These are phyloP conservation scores for Scaptodrosophila lebanonensis DNA, from an alignment of 1,140 invertebrate genomes.

Conservation along the genomic window DNA sequence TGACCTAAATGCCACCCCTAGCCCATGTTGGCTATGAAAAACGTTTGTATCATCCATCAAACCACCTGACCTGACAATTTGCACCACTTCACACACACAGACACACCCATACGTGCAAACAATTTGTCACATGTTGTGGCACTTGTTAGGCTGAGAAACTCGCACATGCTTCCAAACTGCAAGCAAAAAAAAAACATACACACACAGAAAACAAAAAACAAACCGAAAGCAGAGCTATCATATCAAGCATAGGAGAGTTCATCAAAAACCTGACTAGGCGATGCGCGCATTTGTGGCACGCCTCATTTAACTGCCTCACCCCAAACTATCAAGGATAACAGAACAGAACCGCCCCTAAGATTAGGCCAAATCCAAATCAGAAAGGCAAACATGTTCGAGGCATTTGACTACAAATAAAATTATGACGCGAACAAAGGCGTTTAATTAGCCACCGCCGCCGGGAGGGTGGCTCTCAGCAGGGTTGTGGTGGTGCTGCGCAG, in stretches of 20 bases:
- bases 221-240: constrained; percentile 8
- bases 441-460: constrained; percentile 49
- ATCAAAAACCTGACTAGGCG: neutral
- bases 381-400: constrained; percentile 57
- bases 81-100: constrained; percentile 24
- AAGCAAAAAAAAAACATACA: constrained; percentile 1
- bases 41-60: constrained; percentile 51
- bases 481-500: constrained; percentile 14
- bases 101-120: neutral
- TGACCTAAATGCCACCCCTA: too few relatives aligned
- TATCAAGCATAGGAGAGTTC: constrained; percentile 11
- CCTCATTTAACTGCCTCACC: constrained; percentile 54
- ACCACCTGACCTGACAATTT: constrained; percentile 42
- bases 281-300: constrained; percentile 21
- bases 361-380: constrained; percentile 49
- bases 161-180: constrained; percentile 48
- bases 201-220: constrained; percentile 3
- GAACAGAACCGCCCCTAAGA: constrained; percentile 46
- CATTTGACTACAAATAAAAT: constrained; percentile 34
- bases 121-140: constrained; percentile 6
- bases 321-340: neutral
- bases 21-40: too few relatives aligned
- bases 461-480: neutral
- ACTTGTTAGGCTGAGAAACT: constrained; percentile 60
- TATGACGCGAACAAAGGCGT: constrained; percentile 70